Conservation (phyloP, 2,888 invertebrate genomes). For the Drosophila pegasa region DNA sequence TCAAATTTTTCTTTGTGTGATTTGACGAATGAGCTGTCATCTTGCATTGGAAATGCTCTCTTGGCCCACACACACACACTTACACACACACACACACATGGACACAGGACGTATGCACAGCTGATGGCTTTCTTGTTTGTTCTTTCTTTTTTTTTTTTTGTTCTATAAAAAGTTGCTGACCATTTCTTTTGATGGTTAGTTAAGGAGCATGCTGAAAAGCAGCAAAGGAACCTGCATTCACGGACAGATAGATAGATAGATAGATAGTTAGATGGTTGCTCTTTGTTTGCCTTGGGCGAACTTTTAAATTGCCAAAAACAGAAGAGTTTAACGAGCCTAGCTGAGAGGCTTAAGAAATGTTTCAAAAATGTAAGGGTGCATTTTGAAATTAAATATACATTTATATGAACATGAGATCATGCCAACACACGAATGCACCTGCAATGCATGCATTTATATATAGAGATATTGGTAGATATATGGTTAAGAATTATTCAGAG, state of each 20-base stretch:
- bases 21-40: constrained; percentile 82
- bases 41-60: constrained; percentile 74
- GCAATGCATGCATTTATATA: too few species aligned
- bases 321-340: constrained; percentile 5
- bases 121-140: constrained; percentile 68
- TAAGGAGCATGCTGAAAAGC: constrained; percentile 56
- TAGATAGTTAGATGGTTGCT: constrained; percentile 12
- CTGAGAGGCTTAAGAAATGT: not conserved
- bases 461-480: too few species aligned
- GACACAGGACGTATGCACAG: constrained; percentile 25
- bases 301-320: constrained; percentile 41
- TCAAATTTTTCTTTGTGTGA: constrained; percentile 82
- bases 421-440: too few species aligned
- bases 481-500: too few species aligned
- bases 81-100: constrained; percentile 17
- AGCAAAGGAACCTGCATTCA: constrained; percentile 27
- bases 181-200: constrained; percentile 72
- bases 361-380: too few species aligned
- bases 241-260: constrained; percentile 17
- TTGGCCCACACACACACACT: constrained; percentile 30
- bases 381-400: not conserved
- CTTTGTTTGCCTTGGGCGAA: constrained; percentile 34
- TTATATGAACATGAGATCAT: too few species aligned
- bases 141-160: constrained; percentile 44
- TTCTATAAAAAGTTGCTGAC: constrained; percentile 63